Percentiles rank a stretch among this genome's conserved stretches.
These are phyloP conservation scores for Octopus sinensis DNA, from an alignment of 1,140 invertebrate species.

Conservation along the genomic window DNA sequence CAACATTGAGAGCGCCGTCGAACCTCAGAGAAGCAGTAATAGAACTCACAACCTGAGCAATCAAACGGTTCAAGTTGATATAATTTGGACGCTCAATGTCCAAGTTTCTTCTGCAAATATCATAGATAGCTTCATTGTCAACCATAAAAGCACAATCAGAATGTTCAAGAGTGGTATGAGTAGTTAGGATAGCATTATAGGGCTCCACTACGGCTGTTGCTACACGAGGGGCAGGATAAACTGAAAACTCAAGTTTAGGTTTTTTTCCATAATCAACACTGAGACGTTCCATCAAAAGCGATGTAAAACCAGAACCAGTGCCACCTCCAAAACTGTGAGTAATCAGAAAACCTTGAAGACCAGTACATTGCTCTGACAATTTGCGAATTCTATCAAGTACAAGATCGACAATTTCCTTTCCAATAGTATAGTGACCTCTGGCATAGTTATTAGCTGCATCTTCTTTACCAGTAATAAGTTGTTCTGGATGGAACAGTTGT, in stretches of 20 bases:
- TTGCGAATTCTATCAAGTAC: slow-evolving; percentile 54
- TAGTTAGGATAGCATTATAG: slow-evolving; percentile 48
- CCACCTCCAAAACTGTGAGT: slow-evolving; percentile 30
- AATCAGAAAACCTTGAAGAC: slow-evolving; percentile 34
- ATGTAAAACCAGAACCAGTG: slow-evolving; percentile 3
- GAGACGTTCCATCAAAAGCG: not conserved
- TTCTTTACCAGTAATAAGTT: slow-evolving; percentile 71
- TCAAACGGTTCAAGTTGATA: slow-evolving; percentile 43
- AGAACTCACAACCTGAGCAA: slow-evolving; percentile 59
- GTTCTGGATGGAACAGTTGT: slow-evolving; percentile 2
- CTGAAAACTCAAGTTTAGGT: slow-evolving; percentile 59
- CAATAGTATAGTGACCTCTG: slow-evolving; percentile 58
- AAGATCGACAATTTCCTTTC: slow-evolving; percentile 57
- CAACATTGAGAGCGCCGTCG: slow-evolving; percentile 70
- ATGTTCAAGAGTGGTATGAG: slow-evolving; percentile 52
- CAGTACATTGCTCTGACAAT: slow-evolving; percentile 38
- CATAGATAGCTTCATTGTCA: slow-evolving; percentile 83
- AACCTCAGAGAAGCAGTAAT: slow-evolving; percentile 67
- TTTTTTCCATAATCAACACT: slow-evolving; percentile 28
- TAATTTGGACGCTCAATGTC: slow-evolving; percentile 30
- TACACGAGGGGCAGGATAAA: slow-evolving; percentile 44
- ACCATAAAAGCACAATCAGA: slow-evolving; percentile 57
- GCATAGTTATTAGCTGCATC: slow-evolving; percentile 63
- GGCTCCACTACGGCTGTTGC: slow-evolving; percentile 24
- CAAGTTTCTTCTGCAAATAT: slow-evolving; percentile 67